Conservation (phyloP, 2,113 vertebrate species). For the Chionodraco myersi region DNA sequence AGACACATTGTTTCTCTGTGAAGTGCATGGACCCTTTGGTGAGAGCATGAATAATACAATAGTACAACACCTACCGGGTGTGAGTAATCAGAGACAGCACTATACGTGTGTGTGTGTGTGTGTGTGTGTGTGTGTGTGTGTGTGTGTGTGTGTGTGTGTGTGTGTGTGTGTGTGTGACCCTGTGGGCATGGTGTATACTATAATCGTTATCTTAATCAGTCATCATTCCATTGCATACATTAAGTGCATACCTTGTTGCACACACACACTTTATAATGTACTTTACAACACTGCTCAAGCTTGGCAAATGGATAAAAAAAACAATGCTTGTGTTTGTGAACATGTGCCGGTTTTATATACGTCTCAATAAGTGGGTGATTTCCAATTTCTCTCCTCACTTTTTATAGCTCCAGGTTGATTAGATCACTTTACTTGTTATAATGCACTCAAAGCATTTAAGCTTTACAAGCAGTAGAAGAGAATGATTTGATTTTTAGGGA, state of each 20-base stretch:
- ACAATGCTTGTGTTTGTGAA: background rate
- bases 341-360: background rate
- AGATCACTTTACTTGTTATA: background rate
- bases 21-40: slow-evolving; percentile 27
- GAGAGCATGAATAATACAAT: slow-evolving; percentile 34
- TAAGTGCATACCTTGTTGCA: background rate
- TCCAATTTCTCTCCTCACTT: background rate
- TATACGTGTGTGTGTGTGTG: background rate
- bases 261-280: slow-evolving; percentile 10
- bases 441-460: background rate
- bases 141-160: background rate
- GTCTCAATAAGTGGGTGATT: background rate
- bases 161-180: background rate
- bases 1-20: background rate
- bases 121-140: background rate
- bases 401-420: background rate
- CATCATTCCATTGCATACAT: slow-evolving; percentile 44
- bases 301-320: background rate
- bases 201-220: slow-evolving; percentile 63
- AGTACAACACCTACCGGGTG: slow-evolving; percentile 5
- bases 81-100: slow-evolving; percentile 10
- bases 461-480: background rate
- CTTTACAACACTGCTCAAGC: background rate
- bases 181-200: slow-evolving; percentile 32
- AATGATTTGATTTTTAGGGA: background rate